Base-by-base conservation (phyloP, 2,113 vertebrate genomes). In the Argyrosomus japonicus region DNA sequence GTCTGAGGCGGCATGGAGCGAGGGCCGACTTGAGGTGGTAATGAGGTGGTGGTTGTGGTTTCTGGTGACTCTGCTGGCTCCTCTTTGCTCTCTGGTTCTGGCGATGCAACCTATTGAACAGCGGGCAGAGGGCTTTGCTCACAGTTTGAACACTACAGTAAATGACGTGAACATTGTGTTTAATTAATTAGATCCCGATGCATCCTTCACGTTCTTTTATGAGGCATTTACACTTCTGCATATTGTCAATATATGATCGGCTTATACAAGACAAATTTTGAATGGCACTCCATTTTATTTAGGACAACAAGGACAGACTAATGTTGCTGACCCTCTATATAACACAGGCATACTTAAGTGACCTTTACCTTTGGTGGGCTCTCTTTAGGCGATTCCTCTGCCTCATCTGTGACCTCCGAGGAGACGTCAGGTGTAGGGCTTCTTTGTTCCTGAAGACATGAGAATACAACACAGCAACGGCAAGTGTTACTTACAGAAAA, bases 81-180 rank as follows among this genome's bases (percentile, higher is more conserved):
- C 0, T 88, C 91, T 88, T 94, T 94, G 88, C 91, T 93, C 86
- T 98, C 96, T 79, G 92, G 86, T 85, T 95, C 96, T 92, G 96
- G 96, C 47, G 95, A 95, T 82, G 96, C 95, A 67, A 96, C 96
- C 96, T 98, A 88, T 77, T 56, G 61, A 60, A 48, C 54, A 56
- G 50, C 6, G 15, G 36, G 36, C 36, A 72, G 14, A 60, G 25
- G 7, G 1, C 8, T 64, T 19, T 43, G 17, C 32, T 54, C 9
- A 76, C 15, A 25, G 19, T 8, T 36, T 62, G 27, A 43, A 62
- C n/a, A 48, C 50, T 23, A 25, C 8, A 47, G 50, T 19, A 19
- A 74, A 29, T 58, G 4, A n/a, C 9, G 21, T 50, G 15, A 57
- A 63, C 2, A 6, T 5, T 62, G 32, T 13, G 15, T 65, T 58